Base-by-base conservation (phyloP, 1,140 invertebrate genomes). In the Caenorhabditis tropicalis region DNA sequence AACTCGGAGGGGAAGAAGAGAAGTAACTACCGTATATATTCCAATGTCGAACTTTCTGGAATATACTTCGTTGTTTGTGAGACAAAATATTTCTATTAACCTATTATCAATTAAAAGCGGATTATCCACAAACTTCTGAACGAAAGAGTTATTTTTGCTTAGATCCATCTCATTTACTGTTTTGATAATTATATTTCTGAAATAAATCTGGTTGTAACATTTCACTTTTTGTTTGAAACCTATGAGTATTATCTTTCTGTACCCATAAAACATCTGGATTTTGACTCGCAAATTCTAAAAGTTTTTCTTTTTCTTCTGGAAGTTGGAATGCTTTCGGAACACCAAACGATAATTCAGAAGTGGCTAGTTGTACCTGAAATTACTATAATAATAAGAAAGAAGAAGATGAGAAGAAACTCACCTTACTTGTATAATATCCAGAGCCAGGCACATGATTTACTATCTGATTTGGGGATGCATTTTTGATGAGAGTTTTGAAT, bases 381-480 rank as follows among this genome's bases (percentile, higher is more conserved):
- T 51, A n/a, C 6, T 51, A 19, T n/a, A 6, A 19, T 6, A 51
- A 0, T 36, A n/a, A 48, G 4, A 60, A 33, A 56, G 16, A n/a
- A 1, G 24, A 0, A 27, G 56, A 65, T 31, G n/a, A n/a, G n/a
- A n/a, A n/a, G n/a, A n/a, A 6, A n/a, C 65, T 65, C 9, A 96
- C 95, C 93, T 99, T 99, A 89, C 96, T 97, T 0, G 96, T 98
- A 58, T 98, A 95, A 88, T 94, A 97, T 0, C 96, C 96, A 81
- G 95, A 95, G 0, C 96, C 97, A 3, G 97, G 97, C 90, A 97
- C 96, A 91, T 98, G 96, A 91, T 98, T 99, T 0, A 98, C 94
- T 92, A 60, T 79, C 56, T 87, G 82, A 21, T 87, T 43, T 15
- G 83, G 86, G 15, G 43, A 33, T 7, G 39, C 36, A 27, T 79